Evolutionary conservation across 2,888 invertebrate species (phyloP), one percentile per base, ranked within the genome.

Genomic region (Lamproptera curius): DNA sequence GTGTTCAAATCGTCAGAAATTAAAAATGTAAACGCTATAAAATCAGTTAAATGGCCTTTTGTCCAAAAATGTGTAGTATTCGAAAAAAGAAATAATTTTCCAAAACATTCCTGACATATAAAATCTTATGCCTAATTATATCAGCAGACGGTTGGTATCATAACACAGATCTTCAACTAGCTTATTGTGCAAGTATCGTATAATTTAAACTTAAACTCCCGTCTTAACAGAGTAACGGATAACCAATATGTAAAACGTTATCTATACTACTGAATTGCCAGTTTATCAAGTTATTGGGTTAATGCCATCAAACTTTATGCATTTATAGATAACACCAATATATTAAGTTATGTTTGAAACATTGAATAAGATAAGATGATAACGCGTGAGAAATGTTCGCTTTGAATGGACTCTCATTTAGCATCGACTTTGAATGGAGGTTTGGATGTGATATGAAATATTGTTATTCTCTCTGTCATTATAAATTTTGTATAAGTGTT

Each of bases 381-480:
- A 50, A n/a, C 41, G 49, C 40, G 41, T 50, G 72, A 76, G 70
- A 73, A 74, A 80, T 72, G 73, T 73, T 68, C 75, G 80, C 78
- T 81, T 75, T 65, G 70, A 77, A 83, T 75, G 58, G 74, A 72
- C 79, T 75, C 73, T 63, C 64, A 71, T 70, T 65, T 63, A 70
- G 73, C 69, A 59, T 58, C 50, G 64, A 69, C 62, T 61, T 63
- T 65, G 58, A 61, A 62, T 38, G 26, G 17, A 26, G 26, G 34
- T 40, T 31, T 43, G 14, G 26, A 35, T 49, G 39, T 34, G 34
- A 40, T 35, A 39, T 31, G 17, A 49, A 35, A 57, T 55, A 58
- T 55, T 51, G 54, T 40, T 49, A 34, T 35, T n/a, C 5, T 17
- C 26, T 48, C 11, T 26, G 17, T 3, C 28, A 8, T 28, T 31